Base-by-base conservation (phyloP, 2,113 vertebrate species). In the Vombatus ursinus region DNA sequence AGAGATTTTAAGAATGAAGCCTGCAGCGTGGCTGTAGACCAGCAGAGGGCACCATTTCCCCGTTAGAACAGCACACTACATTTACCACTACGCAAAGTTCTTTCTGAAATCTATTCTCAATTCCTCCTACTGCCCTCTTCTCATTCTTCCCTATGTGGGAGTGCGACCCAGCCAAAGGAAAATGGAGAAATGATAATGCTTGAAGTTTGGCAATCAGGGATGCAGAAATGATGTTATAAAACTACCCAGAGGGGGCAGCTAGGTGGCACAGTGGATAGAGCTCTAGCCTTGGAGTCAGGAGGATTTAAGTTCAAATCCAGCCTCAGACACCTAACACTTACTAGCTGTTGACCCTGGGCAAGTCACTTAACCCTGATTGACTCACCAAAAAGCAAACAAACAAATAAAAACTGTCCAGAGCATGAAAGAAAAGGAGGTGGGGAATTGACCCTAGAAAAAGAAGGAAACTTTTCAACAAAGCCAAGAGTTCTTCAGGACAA, bases 1-100 rank as follows among this genome's bases (percentile, higher is more conserved):
- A 44, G 31, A 68, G 37, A 84, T 84, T 44, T 84, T 84, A 44
- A 84, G 68, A 94, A 52, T 28, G 3, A 61, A n/a, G 52, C 0
- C 89, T 95, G 92, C 92, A 52, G 94, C 92, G 48, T 96, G 61
- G 51, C 0, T 53, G 2, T 28, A 51, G 2, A 95, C 95, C 97
- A 91, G 95, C 90, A 98, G 97, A 52, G 52, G 97, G 95, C 95
- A 61, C 4, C 25, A 47, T 0, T n/a, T 22, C 93, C 92, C 92
- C 4, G 50, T 11, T 52, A 24, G 4, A 26, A 51, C n/a, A 1
- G 54, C 25, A 16, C n/a, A 31, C 37, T 37, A 44, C 0, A 37
- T 49, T 44, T 61, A 52, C 84, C 2, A n/a, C 61, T 6, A 2
- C 4, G 31, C 19, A 5, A 16, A 47, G 48, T 12, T 47, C 84